Percentiles rank a stretch among this genome's conserved stretches.
Conservation (phyloP, 2,113 vertebrate genomes). For the Physeter macrocephalus region DNA sequence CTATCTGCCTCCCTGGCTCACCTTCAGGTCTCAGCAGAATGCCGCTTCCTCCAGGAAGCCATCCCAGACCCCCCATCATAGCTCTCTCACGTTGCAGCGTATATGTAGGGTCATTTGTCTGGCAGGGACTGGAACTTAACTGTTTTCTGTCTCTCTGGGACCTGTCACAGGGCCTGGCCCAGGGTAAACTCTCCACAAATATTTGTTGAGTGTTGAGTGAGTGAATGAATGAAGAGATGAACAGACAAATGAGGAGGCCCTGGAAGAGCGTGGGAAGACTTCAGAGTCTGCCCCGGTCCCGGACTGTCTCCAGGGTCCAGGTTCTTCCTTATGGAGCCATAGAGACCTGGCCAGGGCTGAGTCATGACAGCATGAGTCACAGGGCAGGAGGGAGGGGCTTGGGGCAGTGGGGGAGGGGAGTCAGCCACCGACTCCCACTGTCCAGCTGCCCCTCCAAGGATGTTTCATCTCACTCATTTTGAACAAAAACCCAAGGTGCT, state of each 20-base stretch:
- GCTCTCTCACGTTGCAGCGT: neutral
- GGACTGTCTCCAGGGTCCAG: neutral
- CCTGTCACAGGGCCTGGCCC: neutral
- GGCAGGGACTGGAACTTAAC: neutral
- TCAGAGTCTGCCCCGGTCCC: neutral
- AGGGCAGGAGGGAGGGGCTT: neutral
- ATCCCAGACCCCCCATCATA: neutral
- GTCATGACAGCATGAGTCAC: neutral
- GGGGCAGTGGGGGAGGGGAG: neutral
- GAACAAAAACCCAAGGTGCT: constrained; percentile 71
- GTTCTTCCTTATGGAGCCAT: neutral
- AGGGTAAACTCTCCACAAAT: neutral
- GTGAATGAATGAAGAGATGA: neutral
- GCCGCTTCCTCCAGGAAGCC: neutral
- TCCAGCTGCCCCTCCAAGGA: constrained; percentile 69
- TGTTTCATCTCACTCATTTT: constrained; percentile 76
- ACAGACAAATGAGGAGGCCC: neutral
- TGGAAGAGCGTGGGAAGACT: fast-evolving
- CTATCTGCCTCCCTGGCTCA: neutral
- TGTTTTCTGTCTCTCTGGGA: neutral
- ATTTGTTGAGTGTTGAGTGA: neutral
- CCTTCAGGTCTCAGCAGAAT: neutral
- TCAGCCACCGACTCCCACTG: constrained; percentile 62
- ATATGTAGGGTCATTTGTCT: neutral
- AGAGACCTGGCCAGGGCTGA: constrained; percentile 44